Evolutionary conservation across 2,113 vertebrate genomes (phyloP).

Genomic region (Oriolus oriolus): DNA sequence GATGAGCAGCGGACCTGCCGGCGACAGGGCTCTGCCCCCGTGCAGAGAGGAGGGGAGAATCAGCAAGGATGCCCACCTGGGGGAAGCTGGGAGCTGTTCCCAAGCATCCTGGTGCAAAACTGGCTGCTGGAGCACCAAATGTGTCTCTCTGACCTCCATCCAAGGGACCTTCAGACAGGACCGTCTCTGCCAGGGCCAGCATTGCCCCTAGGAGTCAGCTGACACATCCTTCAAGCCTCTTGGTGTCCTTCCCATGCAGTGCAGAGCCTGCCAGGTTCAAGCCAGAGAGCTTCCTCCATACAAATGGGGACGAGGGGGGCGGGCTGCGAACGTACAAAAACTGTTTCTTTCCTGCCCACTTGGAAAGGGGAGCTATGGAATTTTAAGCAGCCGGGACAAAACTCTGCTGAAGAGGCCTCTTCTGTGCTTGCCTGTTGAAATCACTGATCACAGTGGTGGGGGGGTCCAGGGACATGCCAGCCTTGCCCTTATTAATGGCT

Average conservation of each 20-base stretch:
- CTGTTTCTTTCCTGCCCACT: neutral
- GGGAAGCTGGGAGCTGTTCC: neutral
- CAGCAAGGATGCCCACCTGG: neutral
- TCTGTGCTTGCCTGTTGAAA: constrained; percentile 5
- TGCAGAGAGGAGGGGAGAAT: neutral
- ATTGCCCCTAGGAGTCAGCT: neutral
- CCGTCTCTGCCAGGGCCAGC: neutral
- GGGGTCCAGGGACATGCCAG: constrained; percentile 14
- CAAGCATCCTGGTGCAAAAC: neutral
- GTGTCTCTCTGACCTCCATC: neutral
- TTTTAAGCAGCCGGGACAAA: constrained; percentile 61
- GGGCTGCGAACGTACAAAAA: neutral
- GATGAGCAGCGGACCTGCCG: rapidly evolving
- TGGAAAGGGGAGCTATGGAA: constrained; percentile 34
- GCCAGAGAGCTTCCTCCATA: neutral
- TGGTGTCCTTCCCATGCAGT: neutral
- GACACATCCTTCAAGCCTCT: neutral
- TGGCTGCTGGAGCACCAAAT: neutral
- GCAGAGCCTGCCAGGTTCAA: constrained; percentile 15
- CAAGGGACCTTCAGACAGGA: rapidly evolving
- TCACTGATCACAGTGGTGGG: neutral
- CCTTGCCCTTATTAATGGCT: constrained; percentile 21
- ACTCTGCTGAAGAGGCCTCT: constrained; percentile 25
- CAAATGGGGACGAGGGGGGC: neutral
- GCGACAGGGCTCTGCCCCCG: neutral